phyloP scores from a whole-genome alignment of 2,888 invertebrate genomes.

The Hybos culiciformis region DNA sequence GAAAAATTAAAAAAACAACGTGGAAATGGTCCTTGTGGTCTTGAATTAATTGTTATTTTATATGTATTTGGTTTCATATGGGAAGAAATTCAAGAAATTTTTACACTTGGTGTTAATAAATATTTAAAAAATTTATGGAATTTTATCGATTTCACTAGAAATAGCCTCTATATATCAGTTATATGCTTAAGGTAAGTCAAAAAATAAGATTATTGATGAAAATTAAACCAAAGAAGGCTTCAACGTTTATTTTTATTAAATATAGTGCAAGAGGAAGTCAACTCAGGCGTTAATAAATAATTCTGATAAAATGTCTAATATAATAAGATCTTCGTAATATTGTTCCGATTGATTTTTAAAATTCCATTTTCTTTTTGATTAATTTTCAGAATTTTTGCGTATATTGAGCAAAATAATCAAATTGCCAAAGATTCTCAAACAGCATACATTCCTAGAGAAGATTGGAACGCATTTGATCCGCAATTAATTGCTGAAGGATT shows the following conservation, averaged over 20 bases:
- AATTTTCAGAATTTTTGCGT: slow-evolving; percentile 52
- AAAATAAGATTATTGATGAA: background rate
- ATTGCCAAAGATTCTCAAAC: slow-evolving; percentile 51
- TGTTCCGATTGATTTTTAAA: background rate
- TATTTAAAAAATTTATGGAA: slow-evolving; percentile 94
- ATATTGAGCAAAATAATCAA: slow-evolving; percentile 58
- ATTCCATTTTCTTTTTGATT: slow-evolving; percentile 14
- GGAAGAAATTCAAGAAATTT: slow-evolving; percentile 86
- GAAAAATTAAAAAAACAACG: slow-evolving; percentile 57
- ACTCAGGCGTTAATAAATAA: background rate
- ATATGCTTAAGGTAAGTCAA: slow-evolving; percentile 41
- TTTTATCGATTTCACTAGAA: slow-evolving; percentile 86
- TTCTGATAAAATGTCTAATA: background rate
- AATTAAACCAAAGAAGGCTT: background rate
- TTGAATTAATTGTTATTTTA: slow-evolving; percentile 69
- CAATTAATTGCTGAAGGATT: slow-evolving; percentile 85
- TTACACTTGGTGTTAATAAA: slow-evolving; percentile 68
- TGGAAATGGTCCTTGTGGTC: slow-evolving; percentile 70
- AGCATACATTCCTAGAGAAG: slow-evolving; percentile 63
- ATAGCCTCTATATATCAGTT: slow-evolving; percentile 68
- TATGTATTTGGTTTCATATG: slow-evolving; percentile 83
- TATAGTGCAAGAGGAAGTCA: background rate
- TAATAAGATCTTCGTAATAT: no score
- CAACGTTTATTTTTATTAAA: background rate
- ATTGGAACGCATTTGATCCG: slow-evolving; percentile 88